A percentile compares a stretch with the other conserved stretches of the same genome.
phyloP scores from a whole-genome alignment of 1,140 invertebrate genomes.

The Hestina assimilis region DNA sequence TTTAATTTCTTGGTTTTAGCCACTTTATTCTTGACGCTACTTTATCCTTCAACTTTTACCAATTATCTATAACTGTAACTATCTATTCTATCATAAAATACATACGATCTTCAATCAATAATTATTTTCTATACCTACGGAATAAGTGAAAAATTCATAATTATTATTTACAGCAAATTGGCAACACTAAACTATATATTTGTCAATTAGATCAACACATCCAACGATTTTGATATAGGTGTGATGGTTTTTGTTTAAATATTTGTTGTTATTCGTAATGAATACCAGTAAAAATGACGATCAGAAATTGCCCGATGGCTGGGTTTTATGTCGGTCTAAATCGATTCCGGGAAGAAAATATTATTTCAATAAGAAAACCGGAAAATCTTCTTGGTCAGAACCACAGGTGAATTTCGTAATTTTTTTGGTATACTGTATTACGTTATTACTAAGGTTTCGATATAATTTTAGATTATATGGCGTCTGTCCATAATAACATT shows the following conservation, averaged over 20 bases:
- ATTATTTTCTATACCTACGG: no score
- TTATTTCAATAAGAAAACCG: constrained; percentile 69
- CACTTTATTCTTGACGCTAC: no score
- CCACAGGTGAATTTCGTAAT: constrained; percentile 61
- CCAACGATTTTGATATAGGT: constrained; percentile 19
- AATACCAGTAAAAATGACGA: constrained; percentile 46
- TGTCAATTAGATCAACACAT: constrained; percentile 29
- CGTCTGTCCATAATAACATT: not conserved
- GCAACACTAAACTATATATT: constrained; percentile 1
- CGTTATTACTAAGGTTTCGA: constrained; percentile 3
- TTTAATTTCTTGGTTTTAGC: no score
- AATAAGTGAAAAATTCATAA: no score
- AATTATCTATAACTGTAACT: no score
- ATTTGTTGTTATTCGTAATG: constrained; percentile 39
- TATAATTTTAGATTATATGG: not conserved
- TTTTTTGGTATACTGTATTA: constrained; percentile 20
- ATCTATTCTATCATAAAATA: no score
- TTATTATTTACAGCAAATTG: no score
- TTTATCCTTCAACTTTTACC: no score
- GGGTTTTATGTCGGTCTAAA: constrained; percentile 63
- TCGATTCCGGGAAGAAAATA: constrained; percentile 68
- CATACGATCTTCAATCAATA: no score
- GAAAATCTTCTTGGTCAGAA: constrained; percentile 67
- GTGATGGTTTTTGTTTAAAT: constrained; percentile 23
- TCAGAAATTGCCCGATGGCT: constrained; percentile 53